Percentiles rank a stretch among this genome's conserved stretches.
These are phyloP conservation scores for Eupithecia dodoneata DNA, from an alignment of 2,888 invertebrate genomes.

Conservation along the genomic window DNA sequence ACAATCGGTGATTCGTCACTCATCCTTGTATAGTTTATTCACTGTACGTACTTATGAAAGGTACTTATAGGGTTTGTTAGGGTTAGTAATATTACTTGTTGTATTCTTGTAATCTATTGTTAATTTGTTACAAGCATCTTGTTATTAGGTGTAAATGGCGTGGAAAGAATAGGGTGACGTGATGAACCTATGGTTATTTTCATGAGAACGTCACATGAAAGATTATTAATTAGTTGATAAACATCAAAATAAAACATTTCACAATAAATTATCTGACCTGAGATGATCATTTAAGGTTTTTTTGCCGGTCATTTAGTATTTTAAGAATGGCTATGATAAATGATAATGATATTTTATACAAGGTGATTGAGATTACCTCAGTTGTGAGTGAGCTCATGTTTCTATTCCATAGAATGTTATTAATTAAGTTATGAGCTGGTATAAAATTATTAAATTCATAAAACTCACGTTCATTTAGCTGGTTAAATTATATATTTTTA, in stretches of 20 bases:
- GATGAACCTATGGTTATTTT: background rate
- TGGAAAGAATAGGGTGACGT: background rate
- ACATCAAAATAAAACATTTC: background rate
- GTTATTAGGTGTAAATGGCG: constrained; percentile 10
- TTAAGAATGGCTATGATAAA: background rate
- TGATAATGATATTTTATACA: too few relatives aligned
- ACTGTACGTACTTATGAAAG: constrained; percentile 25
- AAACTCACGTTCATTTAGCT: too few relatives aligned
- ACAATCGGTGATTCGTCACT: constrained; percentile 58
- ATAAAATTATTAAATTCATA: too few relatives aligned
- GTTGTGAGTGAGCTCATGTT: too few relatives aligned
- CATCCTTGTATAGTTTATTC: constrained; percentile 44
- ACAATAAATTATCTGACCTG: background rate
- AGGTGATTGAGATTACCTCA: too few relatives aligned
- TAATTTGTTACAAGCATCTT: constrained; percentile 8
- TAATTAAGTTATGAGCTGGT: too few relatives aligned
- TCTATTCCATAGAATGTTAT: too few relatives aligned
- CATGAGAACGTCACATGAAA: background rate
- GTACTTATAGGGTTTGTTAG: constrained; percentile 7
- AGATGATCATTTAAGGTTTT: background rate
- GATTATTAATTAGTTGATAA: background rate
- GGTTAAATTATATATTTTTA: too few relatives aligned
- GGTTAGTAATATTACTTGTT: background rate
- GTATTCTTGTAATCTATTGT: constrained; percentile 17
- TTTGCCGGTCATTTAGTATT: background rate